Conservation (phyloP, 2,113 vertebrate species). For the Nesogale talazaci region DNA sequence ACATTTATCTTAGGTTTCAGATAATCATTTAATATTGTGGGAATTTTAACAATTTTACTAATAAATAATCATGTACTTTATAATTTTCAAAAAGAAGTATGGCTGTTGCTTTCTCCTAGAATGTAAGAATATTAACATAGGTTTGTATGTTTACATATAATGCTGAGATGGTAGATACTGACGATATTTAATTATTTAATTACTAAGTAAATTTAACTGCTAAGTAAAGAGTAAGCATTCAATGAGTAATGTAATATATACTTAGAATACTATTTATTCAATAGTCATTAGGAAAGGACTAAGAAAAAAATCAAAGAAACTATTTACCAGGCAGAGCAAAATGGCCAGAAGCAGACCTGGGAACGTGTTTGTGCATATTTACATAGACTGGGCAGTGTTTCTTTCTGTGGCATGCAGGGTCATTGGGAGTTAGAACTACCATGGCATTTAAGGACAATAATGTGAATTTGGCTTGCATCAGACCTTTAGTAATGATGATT, state of each 20-base stretch:
- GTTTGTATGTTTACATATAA: neutral
- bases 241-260: neutral
- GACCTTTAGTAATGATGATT: too few relatives aligned
- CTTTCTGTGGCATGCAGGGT: too few relatives aligned
- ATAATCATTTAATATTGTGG: neutral
- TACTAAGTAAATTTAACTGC: neutral
- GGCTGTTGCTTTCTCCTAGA: neutral
- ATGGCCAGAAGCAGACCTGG: neutral
- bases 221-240: conserved; percentile 21
- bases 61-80: neutral
- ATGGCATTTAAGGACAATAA: too few relatives aligned
- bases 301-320: neutral
- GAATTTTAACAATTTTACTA: neutral
- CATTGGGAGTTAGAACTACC: too few relatives aligned
- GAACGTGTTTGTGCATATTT: neutral
- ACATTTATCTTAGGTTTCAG: neutral
- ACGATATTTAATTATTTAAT: neutral
- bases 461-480: too few relatives aligned
- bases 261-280: conserved; percentile 19
- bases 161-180: neutral
- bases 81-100: neutral
- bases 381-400: too few relatives aligned
- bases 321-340: neutral
- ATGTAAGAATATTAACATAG: too few relatives aligned
- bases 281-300: neutral